Evolutionary conservation across 2,113 vertebrate genomes (phyloP), one percentile per base, ranked within the genome.

Genomic region (Nothoprocta perdicaria): DNA sequence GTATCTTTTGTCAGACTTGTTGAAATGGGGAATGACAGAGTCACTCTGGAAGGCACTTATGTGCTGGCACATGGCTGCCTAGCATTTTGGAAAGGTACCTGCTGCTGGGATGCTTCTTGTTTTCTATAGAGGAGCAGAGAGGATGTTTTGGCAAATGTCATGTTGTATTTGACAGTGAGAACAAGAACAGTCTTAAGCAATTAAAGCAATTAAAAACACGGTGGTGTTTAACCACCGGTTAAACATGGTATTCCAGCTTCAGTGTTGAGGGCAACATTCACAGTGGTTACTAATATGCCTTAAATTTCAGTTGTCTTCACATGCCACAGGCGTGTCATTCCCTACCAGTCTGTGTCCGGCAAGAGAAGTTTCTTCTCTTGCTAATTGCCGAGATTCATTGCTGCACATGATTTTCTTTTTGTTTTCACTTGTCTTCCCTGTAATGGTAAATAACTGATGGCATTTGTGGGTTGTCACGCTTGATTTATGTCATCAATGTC

Each of bases 401-500:
- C 40, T 91, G 12, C 22, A 16, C 1, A 0, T 35, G 9, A 12
- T 61, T 55, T 71, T 35, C 13, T 23, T 72, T 77, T 83, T 77
- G 13, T 14, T 2, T 82, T 61, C 8, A 15, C 11, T 92, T 55
- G 5, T 26, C 33, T 72, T 92, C 24, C 10, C 19, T 61, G 22
- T 40, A 17, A 53, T 17, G 6, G 19, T 60, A 46, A 86, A 68
- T 46, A 66, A 46, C 21, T 71, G 18, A 9, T 22, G 12, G 46
- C 12, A 3, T 87, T 87, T 68, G 9, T 86, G 41, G 61, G 63
- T 48, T 65, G 33, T 77, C 35, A 14, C 4, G 8, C 9, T 82
- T 58, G 14, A 6, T 41, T 81, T 72, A 29, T 58, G 61, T n/a
- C 48, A 84, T 76, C 16, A n/a, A 52, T 0, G 0, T 16, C 1